Conservation (phyloP, 1,140 invertebrate species). For the Pseudomyrmex cubaensis region DNA sequence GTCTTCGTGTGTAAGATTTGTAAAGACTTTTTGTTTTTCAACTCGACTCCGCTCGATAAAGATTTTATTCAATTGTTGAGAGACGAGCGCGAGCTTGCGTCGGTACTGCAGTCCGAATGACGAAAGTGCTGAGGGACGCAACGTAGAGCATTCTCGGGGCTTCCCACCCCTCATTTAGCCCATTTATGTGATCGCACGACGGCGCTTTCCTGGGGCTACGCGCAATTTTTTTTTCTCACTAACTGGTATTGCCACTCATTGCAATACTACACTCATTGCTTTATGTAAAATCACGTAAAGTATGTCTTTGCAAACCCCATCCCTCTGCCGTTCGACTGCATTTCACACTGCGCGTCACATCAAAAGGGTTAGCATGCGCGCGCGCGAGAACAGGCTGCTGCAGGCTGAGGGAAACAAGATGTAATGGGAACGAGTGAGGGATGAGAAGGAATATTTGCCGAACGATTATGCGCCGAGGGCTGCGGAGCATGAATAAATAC, state of each 20-base stretch:
- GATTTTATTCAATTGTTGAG: background rate
- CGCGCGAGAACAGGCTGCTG: background rate
- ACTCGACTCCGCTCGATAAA: no score
- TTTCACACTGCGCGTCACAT: background rate
- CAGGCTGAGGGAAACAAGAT: background rate
- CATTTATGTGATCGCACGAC: conserved; percentile 76
- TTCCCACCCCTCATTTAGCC: conserved; percentile 81
- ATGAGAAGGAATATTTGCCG: conserved; percentile 21
- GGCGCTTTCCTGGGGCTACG: no score
- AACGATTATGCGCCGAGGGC: conserved; percentile 26
- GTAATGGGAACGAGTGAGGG: background rate
- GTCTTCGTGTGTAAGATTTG: no score
- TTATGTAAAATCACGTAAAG: no score
- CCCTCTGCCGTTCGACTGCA: background rate
- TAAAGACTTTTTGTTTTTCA: background rate
- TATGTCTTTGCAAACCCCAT: no score
- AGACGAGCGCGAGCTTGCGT: background rate
- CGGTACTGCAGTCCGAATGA: conserved; percentile 17
- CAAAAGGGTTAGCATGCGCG: background rate
- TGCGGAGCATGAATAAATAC: conserved; percentile 49
- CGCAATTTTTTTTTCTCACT: no score
- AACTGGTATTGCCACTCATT: no score
- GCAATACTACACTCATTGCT: no score
- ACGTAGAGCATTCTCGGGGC: conserved; percentile 78
- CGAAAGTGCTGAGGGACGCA: conserved; percentile 64